phyloP scores from a whole-genome alignment of 2,797 vertebrate genomes.

The Perodicticus potto region DNA sequence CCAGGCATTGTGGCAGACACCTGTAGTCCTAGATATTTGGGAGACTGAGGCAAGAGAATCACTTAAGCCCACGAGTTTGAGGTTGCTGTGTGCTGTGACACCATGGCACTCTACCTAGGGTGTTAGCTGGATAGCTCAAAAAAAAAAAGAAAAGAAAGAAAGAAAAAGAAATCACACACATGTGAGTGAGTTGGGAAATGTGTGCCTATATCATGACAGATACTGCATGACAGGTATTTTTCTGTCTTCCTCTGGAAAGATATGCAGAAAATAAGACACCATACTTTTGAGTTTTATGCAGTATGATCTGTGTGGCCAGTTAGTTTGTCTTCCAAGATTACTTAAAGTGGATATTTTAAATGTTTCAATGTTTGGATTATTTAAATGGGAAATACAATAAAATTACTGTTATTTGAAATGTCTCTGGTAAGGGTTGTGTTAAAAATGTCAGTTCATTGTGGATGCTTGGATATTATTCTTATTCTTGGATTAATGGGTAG shows the following conservation, averaged over 20 bases:
- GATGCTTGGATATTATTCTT: background rate
- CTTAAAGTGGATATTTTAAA: slow-evolving; percentile 49
- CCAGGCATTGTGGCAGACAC: too few relatives aligned
- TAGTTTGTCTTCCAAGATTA: slow-evolving; percentile 50
- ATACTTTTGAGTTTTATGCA: background rate
- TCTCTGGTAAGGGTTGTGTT: slow-evolving; percentile 1
- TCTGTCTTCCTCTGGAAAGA: background rate
- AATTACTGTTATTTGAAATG: background rate
- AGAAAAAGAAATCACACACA: too few relatives aligned
- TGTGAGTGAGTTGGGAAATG: background rate
- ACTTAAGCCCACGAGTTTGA: too few relatives aligned
- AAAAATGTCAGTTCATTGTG: slow-evolving; percentile 33
- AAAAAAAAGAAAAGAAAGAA: too few relatives aligned
- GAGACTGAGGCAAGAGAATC: too few relatives aligned
- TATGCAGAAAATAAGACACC: background rate
- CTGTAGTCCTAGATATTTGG: too few relatives aligned
- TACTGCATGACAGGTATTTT: background rate
- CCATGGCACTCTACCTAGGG: too few relatives aligned
- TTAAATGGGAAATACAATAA: background rate
- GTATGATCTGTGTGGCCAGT: background rate
- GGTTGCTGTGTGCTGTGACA: too few relatives aligned
- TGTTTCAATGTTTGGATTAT: slow-evolving; percentile 42
- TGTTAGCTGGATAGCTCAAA: too few relatives aligned
- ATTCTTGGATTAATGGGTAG: background rate
- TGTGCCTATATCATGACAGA: background rate